Evolutionary conservation across 2,888 invertebrate species (phyloP), one percentile per base, ranked within the genome.

Genomic region (Lobophora halterata): DNA sequence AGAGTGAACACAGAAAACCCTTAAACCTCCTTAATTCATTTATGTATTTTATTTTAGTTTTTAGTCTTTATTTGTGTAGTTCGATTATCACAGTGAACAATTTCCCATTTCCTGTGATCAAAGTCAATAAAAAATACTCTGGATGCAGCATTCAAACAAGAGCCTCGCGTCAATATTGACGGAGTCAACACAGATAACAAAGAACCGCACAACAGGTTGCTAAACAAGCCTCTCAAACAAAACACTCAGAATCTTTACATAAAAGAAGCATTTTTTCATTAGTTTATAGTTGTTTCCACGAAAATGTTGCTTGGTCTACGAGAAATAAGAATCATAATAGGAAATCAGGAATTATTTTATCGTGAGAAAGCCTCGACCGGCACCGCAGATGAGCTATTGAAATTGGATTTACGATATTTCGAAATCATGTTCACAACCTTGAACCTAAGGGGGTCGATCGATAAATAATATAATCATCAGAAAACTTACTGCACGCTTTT

Each of bases 331-430:
- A 33, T 46, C 44, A 52, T 49, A 8, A 16, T 17, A 7, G 4
- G n/a, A 20, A 29, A 29, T 23, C 46, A 36, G 35, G 36, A 18
- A 35, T 26, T 35, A 45, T 54, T 47, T 49, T 51, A 60, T 75
- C 83, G 85, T 85, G 85, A 80, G 82, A 85, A 79, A 75, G 70
- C 65, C 54, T 58, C 62, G 69, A 79, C 79, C 69, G 59, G 58
- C 61, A 63, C 58, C 53, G 50, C 60, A 68, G 76, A 76, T 76
- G 75, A 70, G 65, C 68, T 60, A 68, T 75, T 70, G 64, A 68
- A 75, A 80, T 81, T 75, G 74, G 66, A 79, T 82, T 81, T 79
- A 81, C 75, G 75, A 79, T 80, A 79, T 79, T 81, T 78, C 67
- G 63, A 75, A 77, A 79, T 80, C 79, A 82, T 78, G 81, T 77